A percentile compares a stretch with the other conserved stretches of the same genome.
Conservation (phyloP, 2,888 invertebrate genomes). For the Plemyria rubiginata region DNA sequence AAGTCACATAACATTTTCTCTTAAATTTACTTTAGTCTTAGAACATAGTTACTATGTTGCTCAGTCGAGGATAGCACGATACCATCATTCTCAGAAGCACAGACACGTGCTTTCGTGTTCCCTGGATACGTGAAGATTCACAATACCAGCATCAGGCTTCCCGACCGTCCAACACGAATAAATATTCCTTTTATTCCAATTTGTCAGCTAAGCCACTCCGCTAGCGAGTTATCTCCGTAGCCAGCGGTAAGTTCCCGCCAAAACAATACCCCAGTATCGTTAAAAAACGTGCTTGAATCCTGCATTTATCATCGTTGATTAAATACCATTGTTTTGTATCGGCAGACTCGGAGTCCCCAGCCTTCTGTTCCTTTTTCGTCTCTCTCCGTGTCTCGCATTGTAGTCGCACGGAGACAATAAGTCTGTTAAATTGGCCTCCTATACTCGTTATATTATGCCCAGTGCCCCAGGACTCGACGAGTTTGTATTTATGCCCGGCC, state of each 20-base stretch:
- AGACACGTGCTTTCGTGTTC: constrained; percentile 48
- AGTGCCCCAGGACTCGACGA: constrained; percentile 56
- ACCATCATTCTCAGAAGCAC: constrained; percentile 42
- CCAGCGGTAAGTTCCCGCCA: constrained; percentile 82
- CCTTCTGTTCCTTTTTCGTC: constrained; percentile 75
- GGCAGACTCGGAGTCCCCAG: constrained; percentile 75
- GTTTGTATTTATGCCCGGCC: constrained; percentile 68
- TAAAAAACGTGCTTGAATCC: constrained; percentile 84
- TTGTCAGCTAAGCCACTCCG: constrained; percentile 84
- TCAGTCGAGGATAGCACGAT: constrained; percentile 43
- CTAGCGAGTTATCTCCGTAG: constrained; percentile 82
- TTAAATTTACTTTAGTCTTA: constrained; percentile 10
- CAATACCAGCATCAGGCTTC: constrained; percentile 55
- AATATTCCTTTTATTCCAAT: constrained; percentile 85
- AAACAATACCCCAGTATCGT: constrained; percentile 83
- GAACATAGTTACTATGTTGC: constrained; percentile 13
- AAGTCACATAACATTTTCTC: constrained; percentile 8
- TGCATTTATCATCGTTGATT: constrained; percentile 85
- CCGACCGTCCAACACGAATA: constrained; percentile 69
- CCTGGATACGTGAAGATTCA: constrained; percentile 59
- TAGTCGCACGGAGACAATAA: constrained; percentile 81
- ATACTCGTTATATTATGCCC: constrained; percentile 72
- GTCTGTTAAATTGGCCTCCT: constrained; percentile 83
- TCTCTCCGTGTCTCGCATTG: constrained; percentile 77
- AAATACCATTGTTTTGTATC: constrained; percentile 85